A percentile compares a stretch with the other conserved stretches of the same genome.
phyloP scores from a whole-genome alignment of 2,113 vertebrate species.

The Kryptolebias marmoratus region DNA sequence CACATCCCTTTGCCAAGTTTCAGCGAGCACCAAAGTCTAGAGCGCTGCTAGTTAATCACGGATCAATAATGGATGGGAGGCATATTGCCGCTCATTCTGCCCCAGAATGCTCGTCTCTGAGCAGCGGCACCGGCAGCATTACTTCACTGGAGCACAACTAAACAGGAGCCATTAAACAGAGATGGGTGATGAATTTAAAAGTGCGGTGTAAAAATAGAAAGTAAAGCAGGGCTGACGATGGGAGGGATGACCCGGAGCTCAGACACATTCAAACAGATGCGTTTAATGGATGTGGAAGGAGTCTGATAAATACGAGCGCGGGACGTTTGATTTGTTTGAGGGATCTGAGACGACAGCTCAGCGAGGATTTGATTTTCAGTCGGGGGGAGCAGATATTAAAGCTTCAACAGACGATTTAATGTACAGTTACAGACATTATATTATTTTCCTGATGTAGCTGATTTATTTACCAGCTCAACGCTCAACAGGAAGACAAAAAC shows the following conservation, averaged over 20 bases:
- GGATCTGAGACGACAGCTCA: background rate
- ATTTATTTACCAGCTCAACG: background rate
- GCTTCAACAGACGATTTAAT: too few species aligned
- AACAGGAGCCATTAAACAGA: constrained; percentile 62
- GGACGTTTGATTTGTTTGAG: constrained; percentile 3
- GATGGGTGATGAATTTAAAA: constrained; percentile 62
- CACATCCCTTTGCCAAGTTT: constrained; percentile 22
- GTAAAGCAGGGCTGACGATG: constrained; percentile 28
- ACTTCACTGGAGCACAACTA: constrained; percentile 57
- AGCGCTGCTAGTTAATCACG: constrained; percentile 49
- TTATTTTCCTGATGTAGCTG: background rate
- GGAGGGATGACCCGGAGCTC: constrained; percentile 16
- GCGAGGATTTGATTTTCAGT: background rate
- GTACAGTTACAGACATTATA: background rate
- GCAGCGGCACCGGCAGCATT: constrained; percentile 27
- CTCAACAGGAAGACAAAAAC: background rate
- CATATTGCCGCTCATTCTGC: constrained; percentile 53
- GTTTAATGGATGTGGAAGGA: constrained; percentile 24
- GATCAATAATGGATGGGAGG: constrained; percentile 74
- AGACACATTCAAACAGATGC: constrained; percentile 32
- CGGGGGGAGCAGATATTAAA: background rate
- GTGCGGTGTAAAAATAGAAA: constrained; percentile 52
- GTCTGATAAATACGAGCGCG: constrained; percentile 23
- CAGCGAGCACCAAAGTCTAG: constrained; percentile 17
- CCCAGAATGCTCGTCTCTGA: constrained; percentile 50